These are phyloP conservation scores for Andrena flavipes DNA, from an alignment of 2,888 invertebrate genomes.

Conservation along the genomic window DNA sequence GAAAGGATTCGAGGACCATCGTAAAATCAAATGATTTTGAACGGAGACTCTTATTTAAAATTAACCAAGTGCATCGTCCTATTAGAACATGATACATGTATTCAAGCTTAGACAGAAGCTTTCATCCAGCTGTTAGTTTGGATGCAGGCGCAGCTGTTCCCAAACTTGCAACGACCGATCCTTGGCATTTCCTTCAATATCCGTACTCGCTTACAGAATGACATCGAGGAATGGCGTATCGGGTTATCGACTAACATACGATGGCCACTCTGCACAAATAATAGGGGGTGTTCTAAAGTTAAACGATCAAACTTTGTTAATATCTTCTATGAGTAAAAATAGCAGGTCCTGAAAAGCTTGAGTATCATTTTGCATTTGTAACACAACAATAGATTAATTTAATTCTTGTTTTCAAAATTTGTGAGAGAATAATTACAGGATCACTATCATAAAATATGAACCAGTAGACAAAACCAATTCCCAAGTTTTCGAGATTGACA, in stretches of 20 bases:
- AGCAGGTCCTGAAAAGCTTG: neutral
- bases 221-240: slow-evolving; percentile 44
- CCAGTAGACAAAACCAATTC: too few species aligned
- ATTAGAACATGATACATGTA: slow-evolving; percentile 27
- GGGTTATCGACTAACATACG: slow-evolving; percentile 35
- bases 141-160: slow-evolving; percentile 61
- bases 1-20: neutral
- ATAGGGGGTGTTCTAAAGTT: slow-evolving; percentile 1
- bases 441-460: too few species aligned
- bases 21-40: neutral
- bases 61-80: neutral
- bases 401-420: too few species aligned
- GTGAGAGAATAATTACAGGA: too few species aligned
- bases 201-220: slow-evolving; percentile 42
- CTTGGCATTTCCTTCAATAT: slow-evolving; percentile 43
- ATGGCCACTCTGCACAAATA: slow-evolving; percentile 7
- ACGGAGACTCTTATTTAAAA: slow-evolving; percentile 12
- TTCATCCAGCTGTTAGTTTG: slow-evolving; percentile 57
- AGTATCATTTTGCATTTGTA: too few species aligned
- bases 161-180: slow-evolving; percentile 56
- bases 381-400: too few species aligned
- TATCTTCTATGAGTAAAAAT: neutral
- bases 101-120: slow-evolving; percentile 39
- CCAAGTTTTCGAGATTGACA: too few species aligned
- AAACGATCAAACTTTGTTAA: too few species aligned